A percentile compares a stretch with the other conserved stretches of the same genome.
Evolutionary conservation across 2,797 vertebrate species (phyloP).

Genomic region (Alfaro cultratus): DNA sequence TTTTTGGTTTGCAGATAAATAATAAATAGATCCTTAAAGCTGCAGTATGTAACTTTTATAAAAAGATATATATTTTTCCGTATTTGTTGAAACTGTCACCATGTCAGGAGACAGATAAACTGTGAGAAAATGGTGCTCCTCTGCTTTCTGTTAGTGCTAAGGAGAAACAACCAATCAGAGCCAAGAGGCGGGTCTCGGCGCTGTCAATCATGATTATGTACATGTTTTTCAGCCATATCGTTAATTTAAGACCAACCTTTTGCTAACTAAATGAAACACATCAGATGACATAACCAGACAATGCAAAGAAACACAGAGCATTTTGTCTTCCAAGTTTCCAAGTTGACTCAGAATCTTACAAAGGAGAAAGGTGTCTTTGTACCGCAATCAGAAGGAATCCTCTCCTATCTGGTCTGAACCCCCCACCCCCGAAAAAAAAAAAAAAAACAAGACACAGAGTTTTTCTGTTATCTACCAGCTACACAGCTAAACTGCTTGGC

Average conservation of each 20-base stretch:
- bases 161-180: too few relatives aligned
- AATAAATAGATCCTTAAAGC: background rate
- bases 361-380: background rate
- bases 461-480: slow-evolving; percentile 51
- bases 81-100: too few relatives aligned
- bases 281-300: background rate
- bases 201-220: too few relatives aligned
- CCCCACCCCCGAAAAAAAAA: background rate
- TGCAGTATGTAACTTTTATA: too few relatives aligned
- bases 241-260: background rate
- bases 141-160: too few relatives aligned
- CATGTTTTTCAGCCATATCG: background rate
- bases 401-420: slow-evolving; percentile 39
- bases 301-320: background rate
- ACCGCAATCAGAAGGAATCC: slow-evolving; percentile 42
- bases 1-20: background rate
- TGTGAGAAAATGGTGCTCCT: too few relatives aligned
- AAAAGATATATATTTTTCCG: too few relatives aligned
- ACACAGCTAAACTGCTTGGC: slow-evolving; percentile 62
- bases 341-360: background rate
- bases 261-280: background rate
- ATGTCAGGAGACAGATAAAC: too few relatives aligned
- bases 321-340: background rate
- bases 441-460: slow-evolving; percentile 37
- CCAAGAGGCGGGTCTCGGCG: too few relatives aligned